Conservation (phyloP, 2,113 vertebrate genomes). For the Myiozetetes cayanensis region DNA sequence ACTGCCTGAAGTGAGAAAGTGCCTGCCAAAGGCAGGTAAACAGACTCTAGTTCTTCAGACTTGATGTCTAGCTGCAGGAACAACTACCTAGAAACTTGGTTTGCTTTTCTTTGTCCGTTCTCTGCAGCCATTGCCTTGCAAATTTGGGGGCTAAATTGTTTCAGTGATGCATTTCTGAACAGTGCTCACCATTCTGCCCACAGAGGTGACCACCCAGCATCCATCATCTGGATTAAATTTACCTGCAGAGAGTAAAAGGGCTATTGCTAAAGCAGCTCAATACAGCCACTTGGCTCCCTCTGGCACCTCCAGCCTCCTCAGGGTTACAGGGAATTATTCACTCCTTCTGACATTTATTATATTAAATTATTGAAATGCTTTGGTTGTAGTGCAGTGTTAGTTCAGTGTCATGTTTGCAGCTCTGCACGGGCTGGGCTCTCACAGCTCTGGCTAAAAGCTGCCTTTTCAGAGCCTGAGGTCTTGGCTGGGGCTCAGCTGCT, state of each 20-base stretch:
- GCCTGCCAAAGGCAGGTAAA: neutral
- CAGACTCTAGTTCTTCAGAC: neutral
- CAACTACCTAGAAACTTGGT: neutral
- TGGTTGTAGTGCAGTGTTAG: slow-evolving; percentile 55
- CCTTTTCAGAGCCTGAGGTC: slow-evolving; percentile 46
- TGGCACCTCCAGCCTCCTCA: slow-evolving; percentile 39
- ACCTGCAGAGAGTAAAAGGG: slow-evolving; percentile 46
- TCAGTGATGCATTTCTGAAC: neutral
- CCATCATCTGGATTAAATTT: slow-evolving; percentile 43
- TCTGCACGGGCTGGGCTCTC: neutral
- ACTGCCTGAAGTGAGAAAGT: neutral
- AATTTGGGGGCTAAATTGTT: neutral
- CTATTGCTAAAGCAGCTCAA: slow-evolving; percentile 19
- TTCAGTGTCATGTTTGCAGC: slow-evolving; percentile 54
- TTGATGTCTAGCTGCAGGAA: neutral
- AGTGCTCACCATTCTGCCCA: slow-evolving; percentile 31
- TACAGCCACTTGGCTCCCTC: slow-evolving; percentile 9
- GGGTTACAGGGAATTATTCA: slow-evolving; percentile 63
- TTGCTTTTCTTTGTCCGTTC: neutral
- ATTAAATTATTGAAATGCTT: slow-evolving; percentile 56
- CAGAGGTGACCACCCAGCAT: slow-evolving; percentile 42
- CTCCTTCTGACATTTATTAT: slow-evolving; percentile 59
- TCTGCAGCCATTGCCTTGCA: neutral
- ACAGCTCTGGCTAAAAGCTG: slow-evolving; percentile 17
- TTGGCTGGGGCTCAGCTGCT: neutral